Base-by-base conservation (phyloP, 2,797 vertebrate genomes). In the Karalla daura region DNA sequence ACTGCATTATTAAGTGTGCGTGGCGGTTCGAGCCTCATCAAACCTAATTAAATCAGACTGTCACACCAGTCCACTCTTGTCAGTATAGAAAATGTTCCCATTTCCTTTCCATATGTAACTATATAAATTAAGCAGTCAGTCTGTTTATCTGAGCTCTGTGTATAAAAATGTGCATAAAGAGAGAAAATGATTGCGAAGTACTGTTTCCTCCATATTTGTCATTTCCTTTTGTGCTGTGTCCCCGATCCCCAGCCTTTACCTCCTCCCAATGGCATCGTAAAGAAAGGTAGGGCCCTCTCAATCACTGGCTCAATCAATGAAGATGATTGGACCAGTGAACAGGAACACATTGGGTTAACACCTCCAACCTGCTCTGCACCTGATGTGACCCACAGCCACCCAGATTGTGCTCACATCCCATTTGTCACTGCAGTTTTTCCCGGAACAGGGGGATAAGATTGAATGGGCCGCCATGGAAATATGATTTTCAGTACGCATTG, bases 1-100 rank as follows among this genome's bases (percentile, higher is more conserved):
- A 95, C 95, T 96, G 94, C 95, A 96, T 97, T 97, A 97, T 97
- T 98, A 96, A 97, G 70, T 72, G 63, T 77, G 74, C 67, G 69
- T 69, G 88, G 68, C 94, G 89, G 93, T 93, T 94, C 60, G 75
- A 73, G 87, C 84, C 86, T 93, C 76, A 91, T 92, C 85, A 85
- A 62, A 82, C 85, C 93, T 95, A 96, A 97, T 97, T 94, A 91
- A 95, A 94, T 95, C 94, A 92, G 92, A 79, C 91, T 89, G 88
- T 79, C 88, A 93, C 89, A 79, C 84, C 86, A 92, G 90, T 92
- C 86, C 88, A 86, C 90, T 89, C 88, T 91, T 76, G 82, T 87
- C 92, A 88, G 93, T 92, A 78, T 79, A 20, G 41, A 63, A 39
- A 8, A 40, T 24, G 67, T n/a, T 53, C 20, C 37, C 23, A 14